phyloP scores from a whole-genome alignment of 2,113 vertebrate genomes.

The Podilymbus podiceps region DNA sequence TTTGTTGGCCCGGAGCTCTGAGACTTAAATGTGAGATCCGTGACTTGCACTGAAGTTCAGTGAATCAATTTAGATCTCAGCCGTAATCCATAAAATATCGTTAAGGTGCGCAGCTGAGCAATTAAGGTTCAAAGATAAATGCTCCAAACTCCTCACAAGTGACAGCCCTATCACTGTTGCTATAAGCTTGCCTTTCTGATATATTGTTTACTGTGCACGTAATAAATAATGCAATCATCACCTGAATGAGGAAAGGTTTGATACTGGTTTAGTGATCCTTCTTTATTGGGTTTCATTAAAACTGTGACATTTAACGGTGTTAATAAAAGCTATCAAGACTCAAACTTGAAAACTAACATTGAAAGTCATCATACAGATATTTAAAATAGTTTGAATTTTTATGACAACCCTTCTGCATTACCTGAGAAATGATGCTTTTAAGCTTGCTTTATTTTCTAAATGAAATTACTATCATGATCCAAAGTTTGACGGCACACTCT shows the following conservation, averaged over 20 bases:
- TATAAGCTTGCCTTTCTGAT: neutral
- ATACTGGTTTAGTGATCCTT: neutral
- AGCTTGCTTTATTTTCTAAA: neutral
- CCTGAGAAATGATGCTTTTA: neutral
- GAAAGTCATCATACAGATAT: neutral
- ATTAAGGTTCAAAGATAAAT: neutral
- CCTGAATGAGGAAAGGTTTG: neutral
- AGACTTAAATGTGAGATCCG: neutral
- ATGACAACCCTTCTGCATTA: neutral
- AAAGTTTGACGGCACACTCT: neutral
- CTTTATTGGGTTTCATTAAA: neutral
- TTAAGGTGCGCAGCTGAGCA: neutral
- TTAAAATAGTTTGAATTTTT: neutral
- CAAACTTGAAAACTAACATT: neutral
- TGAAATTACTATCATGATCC: neutral
- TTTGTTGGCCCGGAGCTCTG: neutral
- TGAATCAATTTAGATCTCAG: neutral
- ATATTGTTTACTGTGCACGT: neutral
- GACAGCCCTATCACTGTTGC: neutral
- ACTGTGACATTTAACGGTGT: neutral
- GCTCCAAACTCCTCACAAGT: neutral
- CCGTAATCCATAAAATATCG: neutral
- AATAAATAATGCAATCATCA: neutral
- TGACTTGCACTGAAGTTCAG: neutral
- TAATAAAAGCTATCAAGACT: neutral